Percentiles rank a stretch among this genome's conserved stretches.
Evolutionary conservation across 1,140 invertebrate species (phyloP).

Genomic region (Cylas formicarius): DNA sequence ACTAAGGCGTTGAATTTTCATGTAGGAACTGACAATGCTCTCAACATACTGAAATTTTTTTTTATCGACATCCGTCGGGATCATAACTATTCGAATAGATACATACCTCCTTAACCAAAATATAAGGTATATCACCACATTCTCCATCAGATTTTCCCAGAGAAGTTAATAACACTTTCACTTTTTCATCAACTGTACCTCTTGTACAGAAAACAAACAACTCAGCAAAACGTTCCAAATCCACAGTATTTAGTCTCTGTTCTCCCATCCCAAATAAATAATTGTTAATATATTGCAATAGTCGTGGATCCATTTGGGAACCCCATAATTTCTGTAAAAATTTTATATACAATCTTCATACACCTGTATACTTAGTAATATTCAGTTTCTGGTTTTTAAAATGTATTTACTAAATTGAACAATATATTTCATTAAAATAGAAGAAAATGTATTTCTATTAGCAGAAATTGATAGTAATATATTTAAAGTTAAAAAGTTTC

Average conservation of each 20-base stretch:
- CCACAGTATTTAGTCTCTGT: slow-evolving; percentile 44
- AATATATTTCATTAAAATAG: no score
- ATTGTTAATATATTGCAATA: slow-evolving; percentile 52
- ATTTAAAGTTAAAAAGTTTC: no score
- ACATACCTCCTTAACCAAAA: slow-evolving; percentile 51
- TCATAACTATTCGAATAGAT: slow-evolving; percentile 5
- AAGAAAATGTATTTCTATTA: no score
- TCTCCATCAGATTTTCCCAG: slow-evolving; percentile 48
- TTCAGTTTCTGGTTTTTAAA: no score
- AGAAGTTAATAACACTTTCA: slow-evolving; percentile 49
- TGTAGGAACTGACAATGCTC: slow-evolving; percentile 51
- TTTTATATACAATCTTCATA: slow-evolving; percentile 6
- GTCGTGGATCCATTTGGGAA: slow-evolving; percentile 49
- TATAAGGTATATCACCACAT: slow-evolving; percentile 48
- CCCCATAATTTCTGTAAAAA: slow-evolving; percentile 54
- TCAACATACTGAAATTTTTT: slow-evolving; percentile 47
- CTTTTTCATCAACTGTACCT: slow-evolving; percentile 51
- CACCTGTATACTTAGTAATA: no score
- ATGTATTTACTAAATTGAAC: no score
- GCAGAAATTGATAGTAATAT: no score
- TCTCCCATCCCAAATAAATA: slow-evolving; percentile 50
- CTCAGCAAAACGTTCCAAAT: slow-evolving; percentile 53
- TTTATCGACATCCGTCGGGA: no score
- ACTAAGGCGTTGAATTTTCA: slow-evolving; percentile 48
- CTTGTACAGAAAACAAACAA: slow-evolving; percentile 53